Base-by-base conservation (phyloP, 2,888 invertebrate genomes). In the Aspidiotus rigidus region DNA sequence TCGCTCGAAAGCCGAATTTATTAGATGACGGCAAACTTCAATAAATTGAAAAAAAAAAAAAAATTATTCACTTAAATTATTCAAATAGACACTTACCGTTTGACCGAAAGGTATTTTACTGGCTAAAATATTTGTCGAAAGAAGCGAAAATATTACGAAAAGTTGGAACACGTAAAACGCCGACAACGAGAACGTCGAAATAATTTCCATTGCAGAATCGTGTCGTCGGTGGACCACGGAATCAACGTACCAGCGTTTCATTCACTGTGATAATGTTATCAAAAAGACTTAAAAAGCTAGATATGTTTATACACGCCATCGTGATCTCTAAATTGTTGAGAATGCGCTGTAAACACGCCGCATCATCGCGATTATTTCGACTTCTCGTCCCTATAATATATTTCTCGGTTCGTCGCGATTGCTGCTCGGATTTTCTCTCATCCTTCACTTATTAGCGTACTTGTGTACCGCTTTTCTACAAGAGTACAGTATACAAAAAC, bases 311-410 rank as follows among this genome's bases (percentile, higher is more conserved):
- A 67, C 53, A 49, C 44, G 49, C 17, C 67, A 39, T 53, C 57
- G 49, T 60, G 59, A 67, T 67, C 39, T 40, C 59, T 67, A 60
- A 59, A 67, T 60, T 60, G 60, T 67, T 67, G 67, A 67, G 67
- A 67, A 67, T 67, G 67, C 67, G 67, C 67, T 42, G 67, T 67
- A 67, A 67, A 59, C 67, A 40, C 57, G 41, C 9, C 59, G 39
- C 39, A 59, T 59, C 17, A 28, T 59, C 1, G 10, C 16, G 59
- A 39, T 13, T 59, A 11, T 11, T 59, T 10, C 6, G 39, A 59
- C 10, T 59, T 59, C 39, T 28, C 59, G 56, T 15, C 10, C 56
- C 16, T 6, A n/a, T 49, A 6, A n/a, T 49, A 6, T n/a, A 49
- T 49, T 11, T 49, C 49, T 28, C 28, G 28, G 28, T 5, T 28